A percentile compares a stretch with the other conserved stretches of the same genome.
Conservation (phyloP, 1,140 invertebrate species). For the Cheumatopsyche charites region DNA sequence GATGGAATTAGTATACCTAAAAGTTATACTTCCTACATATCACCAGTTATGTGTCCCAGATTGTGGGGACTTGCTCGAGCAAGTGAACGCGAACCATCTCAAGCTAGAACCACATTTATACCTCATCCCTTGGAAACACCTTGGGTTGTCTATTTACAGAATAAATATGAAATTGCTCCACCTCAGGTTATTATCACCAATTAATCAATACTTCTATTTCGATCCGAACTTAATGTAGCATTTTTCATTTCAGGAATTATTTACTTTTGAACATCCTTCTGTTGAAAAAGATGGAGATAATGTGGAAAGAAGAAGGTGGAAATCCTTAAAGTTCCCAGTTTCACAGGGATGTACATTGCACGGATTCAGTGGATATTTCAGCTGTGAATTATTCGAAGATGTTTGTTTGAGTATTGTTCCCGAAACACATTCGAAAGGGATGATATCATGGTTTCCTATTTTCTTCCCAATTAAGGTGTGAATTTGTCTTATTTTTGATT, state of each 20-base stretch:
- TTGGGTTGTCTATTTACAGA: slow-evolving; percentile 93
- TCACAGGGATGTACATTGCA: slow-evolving; percentile 81
- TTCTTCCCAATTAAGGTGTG: slow-evolving; percentile 89
- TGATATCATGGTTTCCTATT: slow-evolving; percentile 98
- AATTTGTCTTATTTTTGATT: slow-evolving; percentile 40
- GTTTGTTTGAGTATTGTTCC: slow-evolving; percentile 90
- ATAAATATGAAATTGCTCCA: slow-evolving; percentile 81
- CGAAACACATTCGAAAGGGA: slow-evolving; percentile 82
- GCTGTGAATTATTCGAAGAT: slow-evolving; percentile 83
- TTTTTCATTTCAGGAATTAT: slow-evolving; percentile 64
- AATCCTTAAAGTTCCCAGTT: slow-evolving; percentile 72
- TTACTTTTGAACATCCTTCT: slow-evolving; percentile 91
- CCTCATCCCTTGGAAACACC: slow-evolving; percentile 78
- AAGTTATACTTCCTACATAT: slow-evolving; percentile 89
- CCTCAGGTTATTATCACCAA: slow-evolving; percentile 66
- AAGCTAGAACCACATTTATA: slow-evolving; percentile 43
- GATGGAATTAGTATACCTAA: slow-evolving; percentile 92
- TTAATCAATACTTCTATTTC: neutral
- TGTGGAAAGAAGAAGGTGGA: slow-evolving; percentile 81
- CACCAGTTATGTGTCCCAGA: slow-evolving; percentile 72
- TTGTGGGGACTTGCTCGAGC: slow-evolving; percentile 60
- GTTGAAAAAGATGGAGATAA: slow-evolving; percentile 69
- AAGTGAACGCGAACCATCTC: slow-evolving; percentile 47
- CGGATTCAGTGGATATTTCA: slow-evolving; percentile 96
- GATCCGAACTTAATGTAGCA: neutral